These are phyloP conservation scores for Acanthosepion esculentum DNA, from an alignment of 2,888 invertebrate species.

Conservation along the genomic window DNA sequence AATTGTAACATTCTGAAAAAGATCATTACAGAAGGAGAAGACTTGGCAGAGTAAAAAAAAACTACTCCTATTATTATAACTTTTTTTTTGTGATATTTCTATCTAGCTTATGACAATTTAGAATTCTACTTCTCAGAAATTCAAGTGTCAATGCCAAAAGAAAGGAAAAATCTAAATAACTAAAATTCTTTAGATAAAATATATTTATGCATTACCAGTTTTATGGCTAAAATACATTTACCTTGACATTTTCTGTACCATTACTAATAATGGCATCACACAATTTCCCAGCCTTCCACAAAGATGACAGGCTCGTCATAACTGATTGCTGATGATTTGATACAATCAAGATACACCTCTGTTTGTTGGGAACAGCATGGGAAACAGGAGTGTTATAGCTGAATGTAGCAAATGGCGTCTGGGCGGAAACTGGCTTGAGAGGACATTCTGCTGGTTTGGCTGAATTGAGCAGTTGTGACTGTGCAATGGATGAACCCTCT, in stretches of 20 bases:
- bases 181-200: no score
- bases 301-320: background rate
- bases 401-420: background rate
- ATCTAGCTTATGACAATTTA: no score
- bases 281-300: background rate
- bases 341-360: background rate
- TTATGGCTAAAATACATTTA: background rate
- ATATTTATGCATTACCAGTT: background rate
- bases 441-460: background rate
- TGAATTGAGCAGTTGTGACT: background rate
- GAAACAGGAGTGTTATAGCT: background rate
- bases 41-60: no score
- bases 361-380: no score
- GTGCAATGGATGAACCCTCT: background rate
- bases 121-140: no score
- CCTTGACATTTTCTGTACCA: background rate
- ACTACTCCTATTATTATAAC: no score
- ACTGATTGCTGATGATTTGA: background rate
- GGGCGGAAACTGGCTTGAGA: background rate
- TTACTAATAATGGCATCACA: background rate
- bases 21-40: no score
- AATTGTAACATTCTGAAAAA: no score
- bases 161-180: no score
- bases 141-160: no score
- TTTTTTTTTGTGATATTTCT: no score